Base-by-base conservation (phyloP, 2,113 vertebrate genomes). In the Larimichthys crocea region DNA sequence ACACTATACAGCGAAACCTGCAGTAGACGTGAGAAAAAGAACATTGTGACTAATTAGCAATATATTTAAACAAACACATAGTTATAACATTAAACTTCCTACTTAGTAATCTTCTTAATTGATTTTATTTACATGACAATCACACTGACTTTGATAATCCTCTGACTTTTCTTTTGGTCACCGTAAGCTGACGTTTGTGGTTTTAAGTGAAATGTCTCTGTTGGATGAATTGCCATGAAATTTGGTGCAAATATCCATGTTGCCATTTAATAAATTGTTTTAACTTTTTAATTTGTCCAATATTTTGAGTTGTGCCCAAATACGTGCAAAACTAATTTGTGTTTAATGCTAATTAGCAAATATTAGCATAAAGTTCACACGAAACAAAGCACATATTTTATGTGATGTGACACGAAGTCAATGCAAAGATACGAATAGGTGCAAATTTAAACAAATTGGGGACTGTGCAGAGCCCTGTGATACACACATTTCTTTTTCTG, bases 1-100 rank as follows among this genome's bases (percentile, higher is more conserved):
- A 95, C 35, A 96, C 93, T 8, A 96, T 94, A 78, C 95, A 96
- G 19, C 93, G 93, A 81, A 95, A 96, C 92, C 95, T 96, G 84
- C 3, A n/a, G 42, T 12, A 53, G 16, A 73, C 77, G 24, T 35
- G 60, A 44, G 35, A 49, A 71, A 19, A 75, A 71, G 24, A 66
- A 17, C 12, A 63, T 17, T 22, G 16, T 4, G 7, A 29, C 15
- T 12, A 22, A 49, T 81, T 57, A 74, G 56, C 3, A 9, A 11
- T 12, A 16, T 10, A 1, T 7, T 3, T 24, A 53, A 2, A 63
- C 29, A 61, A 16, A 49, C 52, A 20, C 20, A 20, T 2, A 20
- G 19, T 46, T 14, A 11, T 46, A 46, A 24, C 12, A 56, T 29
- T 35, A 6, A 35, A 57, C 69, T 29, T 24, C 10, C 20, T 16